phyloP scores from a whole-genome alignment of 2,797 vertebrate genomes.

The Schizothorax lantsangensis region DNA sequence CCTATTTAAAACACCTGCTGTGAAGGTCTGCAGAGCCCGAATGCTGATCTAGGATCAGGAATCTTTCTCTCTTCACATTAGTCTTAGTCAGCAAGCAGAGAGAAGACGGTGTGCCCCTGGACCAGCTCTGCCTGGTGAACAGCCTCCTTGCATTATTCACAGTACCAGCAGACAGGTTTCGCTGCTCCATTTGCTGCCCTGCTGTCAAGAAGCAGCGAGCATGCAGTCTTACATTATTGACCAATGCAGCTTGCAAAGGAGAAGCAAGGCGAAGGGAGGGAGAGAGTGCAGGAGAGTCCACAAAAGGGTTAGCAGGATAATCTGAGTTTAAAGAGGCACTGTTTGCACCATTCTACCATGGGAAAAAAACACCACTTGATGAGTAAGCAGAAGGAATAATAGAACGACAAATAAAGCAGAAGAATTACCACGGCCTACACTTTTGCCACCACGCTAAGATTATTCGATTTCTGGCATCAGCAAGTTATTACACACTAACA shows the following conservation, averaged over 20 bases:
- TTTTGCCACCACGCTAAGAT: constrained; percentile 63
- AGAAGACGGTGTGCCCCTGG: constrained; percentile 53
- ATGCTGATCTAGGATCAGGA: constrained; percentile 50
- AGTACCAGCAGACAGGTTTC: constrained; percentile 70
- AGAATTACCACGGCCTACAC: constrained; percentile 64
- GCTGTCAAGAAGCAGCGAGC: constrained; percentile 74
- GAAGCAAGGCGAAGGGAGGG: constrained; percentile 59
- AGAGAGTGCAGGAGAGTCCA: constrained; percentile 23
- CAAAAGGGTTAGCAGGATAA: constrained; percentile 58
- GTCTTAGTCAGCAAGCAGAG: constrained; percentile 43
- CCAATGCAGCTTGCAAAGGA: constrained; percentile 61
- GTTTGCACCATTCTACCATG: constrained; percentile 41
- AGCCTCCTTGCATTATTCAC: constrained; percentile 81
- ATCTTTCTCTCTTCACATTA: constrained; percentile 25
- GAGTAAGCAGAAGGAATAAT: constrained; percentile 51
- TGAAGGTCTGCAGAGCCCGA: constrained; percentile 31
- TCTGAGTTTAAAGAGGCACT: constrained; percentile 45
- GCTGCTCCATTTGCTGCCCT: constrained; percentile 74
- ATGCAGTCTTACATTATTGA: constrained; percentile 82
- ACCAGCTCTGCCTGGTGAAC: constrained; percentile 57
- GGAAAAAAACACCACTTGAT: constrained; percentile 45
- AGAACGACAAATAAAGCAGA: constrained; percentile 53
- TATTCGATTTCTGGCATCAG: constrained; percentile 65
- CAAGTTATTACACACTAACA: constrained; percentile 55
- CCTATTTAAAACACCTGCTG: constrained; percentile 30